Percentiles rank a stretch among this genome's conserved stretches.
Conservation (phyloP, 2,797 vertebrate genomes). For the Notolepis coatsorum region DNA sequence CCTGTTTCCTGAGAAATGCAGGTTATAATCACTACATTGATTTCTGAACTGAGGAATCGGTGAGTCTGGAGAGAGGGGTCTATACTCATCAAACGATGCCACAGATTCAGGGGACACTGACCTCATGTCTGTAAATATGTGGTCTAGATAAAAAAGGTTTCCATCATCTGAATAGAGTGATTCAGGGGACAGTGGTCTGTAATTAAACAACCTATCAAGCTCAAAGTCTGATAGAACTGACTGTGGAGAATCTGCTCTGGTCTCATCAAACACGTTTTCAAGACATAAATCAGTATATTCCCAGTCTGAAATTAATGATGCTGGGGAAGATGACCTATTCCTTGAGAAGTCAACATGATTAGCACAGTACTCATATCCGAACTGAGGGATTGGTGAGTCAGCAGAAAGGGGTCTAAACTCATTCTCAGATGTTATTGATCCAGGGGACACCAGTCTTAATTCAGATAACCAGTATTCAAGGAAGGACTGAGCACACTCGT, state of each 20-base stretch:
- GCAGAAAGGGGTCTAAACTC: neutral
- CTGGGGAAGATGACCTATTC: neutral
- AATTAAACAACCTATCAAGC: neutral
- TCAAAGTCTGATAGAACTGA: neutral
- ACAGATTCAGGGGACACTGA: neutral
- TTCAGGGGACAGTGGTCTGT: neutral
- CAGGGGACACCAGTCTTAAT: neutral
- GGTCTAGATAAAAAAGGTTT: neutral
- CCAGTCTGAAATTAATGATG: neutral
- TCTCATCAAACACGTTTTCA: neutral
- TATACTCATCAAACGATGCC: neutral
- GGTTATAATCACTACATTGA: neutral
- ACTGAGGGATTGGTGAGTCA: neutral
- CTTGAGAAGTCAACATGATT: neutral
- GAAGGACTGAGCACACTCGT: too few relatives aligned
- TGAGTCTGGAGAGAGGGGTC: neutral
- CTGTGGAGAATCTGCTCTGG: neutral
- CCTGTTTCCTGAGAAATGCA: neutral
- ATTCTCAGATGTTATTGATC: neutral
- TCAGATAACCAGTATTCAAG: too few relatives aligned
- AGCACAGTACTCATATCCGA: neutral
- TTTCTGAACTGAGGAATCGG: neutral
- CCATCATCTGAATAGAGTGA: neutral
- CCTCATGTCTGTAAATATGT: neutral
- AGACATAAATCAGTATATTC: neutral